Conservation (phyloP, 2,113 vertebrate species). For the Platichthys flesus region DNA sequence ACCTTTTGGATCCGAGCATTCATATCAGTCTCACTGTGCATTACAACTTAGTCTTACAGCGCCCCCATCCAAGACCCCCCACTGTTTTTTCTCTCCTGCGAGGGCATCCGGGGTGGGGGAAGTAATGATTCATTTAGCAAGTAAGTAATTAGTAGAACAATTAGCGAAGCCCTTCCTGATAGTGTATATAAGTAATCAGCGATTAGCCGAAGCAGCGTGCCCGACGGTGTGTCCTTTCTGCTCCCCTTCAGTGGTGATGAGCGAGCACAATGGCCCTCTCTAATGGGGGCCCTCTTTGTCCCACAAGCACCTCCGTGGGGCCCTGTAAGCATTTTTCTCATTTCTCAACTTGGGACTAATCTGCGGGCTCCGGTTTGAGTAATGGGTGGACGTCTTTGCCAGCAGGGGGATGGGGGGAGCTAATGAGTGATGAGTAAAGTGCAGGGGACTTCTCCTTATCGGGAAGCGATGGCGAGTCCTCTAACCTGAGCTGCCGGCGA, state of each 20-base stretch:
- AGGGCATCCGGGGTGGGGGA: constrained; percentile 29
- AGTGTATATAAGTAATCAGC: constrained; percentile 51
- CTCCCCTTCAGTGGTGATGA: constrained; percentile 55
- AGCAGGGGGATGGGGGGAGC: constrained; percentile 41
- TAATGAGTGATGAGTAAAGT: constrained; percentile 48
- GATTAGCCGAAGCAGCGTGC: constrained; percentile 63
- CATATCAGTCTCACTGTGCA: constrained; percentile 17
- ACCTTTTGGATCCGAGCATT: constrained; percentile 17
- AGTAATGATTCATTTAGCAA: constrained; percentile 60
- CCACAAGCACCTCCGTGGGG: constrained; percentile 54
- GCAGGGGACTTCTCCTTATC: constrained; percentile 12
- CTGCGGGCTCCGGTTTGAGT: constrained; percentile 17
- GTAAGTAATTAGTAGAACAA: constrained; percentile 61
- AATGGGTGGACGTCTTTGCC: constrained; percentile 50
- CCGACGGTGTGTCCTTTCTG: constrained; percentile 69
- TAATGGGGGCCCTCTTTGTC: constrained; percentile 63
- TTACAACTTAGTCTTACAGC: neutral
- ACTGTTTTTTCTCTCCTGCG: constrained; percentile 19
- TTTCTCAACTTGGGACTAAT: constrained; percentile 46
- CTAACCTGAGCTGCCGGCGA: constrained; percentile 36
- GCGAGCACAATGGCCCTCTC: constrained; percentile 66
- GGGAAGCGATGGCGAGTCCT: constrained; percentile 5
- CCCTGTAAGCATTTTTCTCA: constrained; percentile 35
- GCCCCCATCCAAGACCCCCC: constrained; percentile 1
- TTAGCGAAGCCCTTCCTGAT: constrained; percentile 47